Conservation (phyloP, 1,140 invertebrate genomes). For the Drosophila varians region DNA sequence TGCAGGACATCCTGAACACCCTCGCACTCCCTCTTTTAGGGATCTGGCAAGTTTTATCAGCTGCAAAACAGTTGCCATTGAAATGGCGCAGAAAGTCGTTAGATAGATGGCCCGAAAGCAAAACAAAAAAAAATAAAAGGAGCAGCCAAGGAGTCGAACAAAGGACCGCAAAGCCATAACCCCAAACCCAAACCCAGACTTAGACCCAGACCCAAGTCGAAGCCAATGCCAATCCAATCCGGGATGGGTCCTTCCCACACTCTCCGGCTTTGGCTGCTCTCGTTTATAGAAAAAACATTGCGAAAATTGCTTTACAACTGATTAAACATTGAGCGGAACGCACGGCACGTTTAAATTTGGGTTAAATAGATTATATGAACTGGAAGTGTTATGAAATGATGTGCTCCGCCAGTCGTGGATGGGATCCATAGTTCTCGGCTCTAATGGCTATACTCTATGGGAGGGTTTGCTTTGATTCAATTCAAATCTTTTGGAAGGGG, state of each 20-base stretch:
- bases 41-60: slow-evolving; percentile 78
- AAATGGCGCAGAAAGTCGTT: slow-evolving; percentile 77
- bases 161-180: slow-evolving; percentile 42
- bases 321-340: slow-evolving; percentile 77
- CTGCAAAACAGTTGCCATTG: slow-evolving; percentile 79
- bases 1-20: slow-evolving; percentile 27
- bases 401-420: slow-evolving; percentile 53
- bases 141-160: slow-evolving; percentile 44
- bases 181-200: slow-evolving; percentile 8
- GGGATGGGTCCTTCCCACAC: background rate
- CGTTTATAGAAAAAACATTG: slow-evolving; percentile 79
- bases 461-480: background rate
- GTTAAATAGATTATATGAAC: slow-evolving; percentile 81
- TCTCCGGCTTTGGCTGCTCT: slow-evolving; percentile 17
- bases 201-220: too few relatives aligned
- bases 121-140: slow-evolving; percentile 38
- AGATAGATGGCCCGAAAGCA: slow-evolving; percentile 64
- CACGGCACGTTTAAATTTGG: slow-evolving; percentile 80
- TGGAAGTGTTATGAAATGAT: slow-evolving; percentile 81
- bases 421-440: slow-evolving; percentile 12
- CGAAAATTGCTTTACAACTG: slow-evolving; percentile 81
- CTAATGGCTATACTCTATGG: background rate
- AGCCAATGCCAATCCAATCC: slow-evolving; percentile 19
- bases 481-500: background rate
- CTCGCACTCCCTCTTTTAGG: slow-evolving; percentile 21